Conservation (phyloP, 1,140 invertebrate species). For the Eurosta solidaginis region DNA sequence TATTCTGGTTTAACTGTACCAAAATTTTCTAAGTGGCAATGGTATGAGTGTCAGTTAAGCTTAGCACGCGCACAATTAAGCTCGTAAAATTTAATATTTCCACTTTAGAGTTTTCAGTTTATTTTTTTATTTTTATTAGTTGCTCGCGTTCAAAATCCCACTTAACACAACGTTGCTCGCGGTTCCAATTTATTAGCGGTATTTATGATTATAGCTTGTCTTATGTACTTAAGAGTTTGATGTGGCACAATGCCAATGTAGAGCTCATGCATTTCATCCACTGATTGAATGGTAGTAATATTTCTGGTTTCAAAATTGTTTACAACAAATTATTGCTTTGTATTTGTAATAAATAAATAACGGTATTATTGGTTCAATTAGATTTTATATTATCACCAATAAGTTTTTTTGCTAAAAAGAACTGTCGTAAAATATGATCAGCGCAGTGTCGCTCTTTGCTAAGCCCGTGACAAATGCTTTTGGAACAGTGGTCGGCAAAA, state of each 20-base stretch:
- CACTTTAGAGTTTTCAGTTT: conserved; percentile 14
- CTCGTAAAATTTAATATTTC: conserved; percentile 32
- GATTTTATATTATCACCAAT: conserved; percentile 15
- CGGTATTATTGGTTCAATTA: conserved; percentile 25
- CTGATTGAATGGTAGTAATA: conserved; percentile 13
- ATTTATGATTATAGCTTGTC: conserved; percentile 26
- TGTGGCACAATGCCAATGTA: background rate
- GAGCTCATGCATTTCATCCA: background rate
- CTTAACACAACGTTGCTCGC: conserved; percentile 5
- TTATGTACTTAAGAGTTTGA: background rate
- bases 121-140: background rate
- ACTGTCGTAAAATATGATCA: background rate
- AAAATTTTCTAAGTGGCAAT: background rate
- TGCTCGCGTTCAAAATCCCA: background rate
- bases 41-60: background rate
- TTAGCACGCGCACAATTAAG: conserved; percentile 30
- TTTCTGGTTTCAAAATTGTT: conserved; percentile 20
- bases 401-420: conserved; percentile 11
- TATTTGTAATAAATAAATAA: background rate
- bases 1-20: conserved; percentile 3
- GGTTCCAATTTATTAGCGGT: conserved; percentile 23
- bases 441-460: background rate
- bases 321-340: conserved; percentile 22
- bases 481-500: background rate
- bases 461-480: too few species aligned